phyloP scores from a whole-genome alignment of 2,797 vertebrate species.

The Falco biarmicus region DNA sequence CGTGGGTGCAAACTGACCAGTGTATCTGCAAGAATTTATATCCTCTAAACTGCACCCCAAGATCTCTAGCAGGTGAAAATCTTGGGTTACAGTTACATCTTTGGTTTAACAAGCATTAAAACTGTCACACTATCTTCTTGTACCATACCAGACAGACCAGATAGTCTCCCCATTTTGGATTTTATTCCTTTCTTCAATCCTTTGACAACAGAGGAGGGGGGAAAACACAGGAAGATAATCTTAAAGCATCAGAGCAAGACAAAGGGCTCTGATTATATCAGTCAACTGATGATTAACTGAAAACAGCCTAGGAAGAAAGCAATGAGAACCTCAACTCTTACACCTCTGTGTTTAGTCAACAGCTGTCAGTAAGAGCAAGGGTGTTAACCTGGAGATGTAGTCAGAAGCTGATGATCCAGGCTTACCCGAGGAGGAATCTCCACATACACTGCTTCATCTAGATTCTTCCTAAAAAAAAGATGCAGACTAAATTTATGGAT shows the following conservation, averaged over 20 bases:
- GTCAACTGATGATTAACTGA: too few relatives aligned
- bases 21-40: too few relatives aligned
- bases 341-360: neutral
- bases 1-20: rapidly evolving
- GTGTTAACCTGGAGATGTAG: neutral
- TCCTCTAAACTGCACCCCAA: neutral
- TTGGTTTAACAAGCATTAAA: neutral
- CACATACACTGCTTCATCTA: neutral
- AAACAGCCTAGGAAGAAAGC: neutral
- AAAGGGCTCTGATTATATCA: rapidly evolving
- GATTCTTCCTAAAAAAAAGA: neutral
- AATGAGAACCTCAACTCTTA: neutral
- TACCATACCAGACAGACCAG: neutral
- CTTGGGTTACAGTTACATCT: neutral
- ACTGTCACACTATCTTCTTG: rapidly evolving
- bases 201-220: neutral
- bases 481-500: too few relatives aligned
- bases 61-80: neutral
- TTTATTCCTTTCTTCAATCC: neutral
- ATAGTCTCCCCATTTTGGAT: neutral
- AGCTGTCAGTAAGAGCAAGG: neutral
- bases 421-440: neutral
- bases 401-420: neutral
- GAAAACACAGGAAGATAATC: neutral
- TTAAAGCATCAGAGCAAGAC: neutral